These are phyloP conservation scores for Amblyraja radiata DNA, from an alignment of 2,797 vertebrate genomes.

Conservation along the genomic window DNA sequence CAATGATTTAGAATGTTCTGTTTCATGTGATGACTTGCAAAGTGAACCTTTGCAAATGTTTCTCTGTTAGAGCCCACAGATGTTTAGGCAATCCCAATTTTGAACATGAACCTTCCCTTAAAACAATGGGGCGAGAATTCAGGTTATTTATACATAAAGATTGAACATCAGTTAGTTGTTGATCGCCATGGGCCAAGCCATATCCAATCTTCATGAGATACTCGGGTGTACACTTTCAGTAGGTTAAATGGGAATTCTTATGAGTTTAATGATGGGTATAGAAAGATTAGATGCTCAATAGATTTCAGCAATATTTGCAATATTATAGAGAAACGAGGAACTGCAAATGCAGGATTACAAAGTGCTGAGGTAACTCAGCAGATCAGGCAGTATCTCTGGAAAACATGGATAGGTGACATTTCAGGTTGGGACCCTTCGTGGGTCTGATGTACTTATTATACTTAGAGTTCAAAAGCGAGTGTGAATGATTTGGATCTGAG, in stretches of 20 bases:
- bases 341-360: too few species aligned
- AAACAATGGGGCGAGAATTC: background rate
- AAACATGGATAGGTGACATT: too few species aligned
- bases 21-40: background rate
- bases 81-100: background rate
- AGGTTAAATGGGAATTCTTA: background rate
- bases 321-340: too few species aligned
- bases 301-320: conserved; percentile 7
- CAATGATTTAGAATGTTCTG: background rate
- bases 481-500: background rate
- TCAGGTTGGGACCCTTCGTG: too few species aligned
- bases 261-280: background rate
- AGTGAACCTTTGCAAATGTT: background rate
- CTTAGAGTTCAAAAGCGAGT: background rate
- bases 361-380: too few species aligned
- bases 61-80: background rate
- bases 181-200: background rate
- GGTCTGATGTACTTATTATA: background rate
- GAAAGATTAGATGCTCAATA: background rate
- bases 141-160: background rate
- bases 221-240: background rate
- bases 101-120: background rate
- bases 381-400: too few species aligned
- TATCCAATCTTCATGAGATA: background rate
- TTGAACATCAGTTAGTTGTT: background rate